These are phyloP conservation scores for Torymus auratus DNA, from an alignment of 2,888 invertebrate species.

Conservation along the genomic window DNA sequence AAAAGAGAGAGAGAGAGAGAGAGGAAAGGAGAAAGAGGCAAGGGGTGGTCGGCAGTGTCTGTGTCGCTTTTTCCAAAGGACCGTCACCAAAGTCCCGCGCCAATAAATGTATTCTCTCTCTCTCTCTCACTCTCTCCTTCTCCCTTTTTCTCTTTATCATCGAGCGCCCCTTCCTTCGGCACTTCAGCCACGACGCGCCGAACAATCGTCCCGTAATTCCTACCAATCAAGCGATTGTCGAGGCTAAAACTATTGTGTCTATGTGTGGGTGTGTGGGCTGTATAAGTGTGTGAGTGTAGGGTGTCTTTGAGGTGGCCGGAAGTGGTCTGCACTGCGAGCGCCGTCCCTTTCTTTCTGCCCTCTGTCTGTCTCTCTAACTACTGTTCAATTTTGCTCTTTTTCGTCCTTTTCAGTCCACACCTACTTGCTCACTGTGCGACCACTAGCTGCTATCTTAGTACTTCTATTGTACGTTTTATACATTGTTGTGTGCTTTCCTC, in stretches of 20 bases:
- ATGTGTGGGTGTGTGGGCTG: background rate
- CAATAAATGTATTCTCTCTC: slow-evolving; percentile 49
- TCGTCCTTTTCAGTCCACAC: slow-evolving; percentile 9
- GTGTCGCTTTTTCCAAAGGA: slow-evolving; percentile 41
- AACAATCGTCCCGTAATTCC: slow-evolving; percentile 63
- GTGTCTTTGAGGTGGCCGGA: slow-evolving; percentile 41
- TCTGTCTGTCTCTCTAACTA: background rate
- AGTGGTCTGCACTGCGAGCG: slow-evolving; percentile 35
- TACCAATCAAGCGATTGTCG: slow-evolving; percentile 74
- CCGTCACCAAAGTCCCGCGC: slow-evolving; percentile 8
- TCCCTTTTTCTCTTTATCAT: slow-evolving; percentile 34
- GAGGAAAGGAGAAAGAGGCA: too few relatives aligned
- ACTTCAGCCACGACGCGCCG: slow-evolving; percentile 63
- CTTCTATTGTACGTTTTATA: background rate
- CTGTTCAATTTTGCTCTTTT: background rate
- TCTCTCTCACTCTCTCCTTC: slow-evolving; percentile 50
- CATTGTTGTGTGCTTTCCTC: too few relatives aligned
- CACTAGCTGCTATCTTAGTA: slow-evolving; percentile 5
- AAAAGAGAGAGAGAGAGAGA: slow-evolving; percentile 34
- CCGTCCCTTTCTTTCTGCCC: background rate
- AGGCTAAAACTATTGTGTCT: slow-evolving; percentile 72
- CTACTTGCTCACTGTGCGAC: background rate
- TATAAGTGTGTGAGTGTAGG: background rate
- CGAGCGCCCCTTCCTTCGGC: slow-evolving; percentile 59
- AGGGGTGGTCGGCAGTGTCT: too few relatives aligned